Evolutionary conservation across 92 coral and sea anemone species (phyloP), one percentile per base, ranked within the genome.

Genomic region (Actinostola sp.): DNA sequence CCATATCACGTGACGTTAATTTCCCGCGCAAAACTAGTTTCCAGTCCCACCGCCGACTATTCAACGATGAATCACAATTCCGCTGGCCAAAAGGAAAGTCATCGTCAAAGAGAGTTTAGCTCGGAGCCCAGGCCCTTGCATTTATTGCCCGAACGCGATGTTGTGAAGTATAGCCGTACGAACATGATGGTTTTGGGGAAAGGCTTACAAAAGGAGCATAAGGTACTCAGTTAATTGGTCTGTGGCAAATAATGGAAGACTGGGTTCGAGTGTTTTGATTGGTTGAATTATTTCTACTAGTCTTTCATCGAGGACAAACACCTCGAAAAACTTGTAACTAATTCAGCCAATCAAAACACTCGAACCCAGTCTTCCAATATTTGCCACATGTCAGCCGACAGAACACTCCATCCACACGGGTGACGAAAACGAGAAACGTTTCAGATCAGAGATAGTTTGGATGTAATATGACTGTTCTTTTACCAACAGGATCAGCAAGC

Each of bases 401-500:
- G n/a, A n/a, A n/a, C n/a, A n/a, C n/a, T n/a, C n/a, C n/a, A n/a
- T n/a, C n/a, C n/a, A n/a, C n/a, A n/a, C n/a, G n/a, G n/a, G n/a
- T n/a, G n/a, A n/a, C n/a, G n/a, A n/a, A n/a, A n/a, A n/a, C n/a
- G n/a, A n/a, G n/a, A n/a, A n/a, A n/a, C n/a, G n/a, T n/a, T n/a
- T n/a, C n/a, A n/a, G n/a, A n/a, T n/a, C n/a, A n/a, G n/a, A n/a
- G n/a, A n/a, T n/a, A n/a, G n/a, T n/a, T n/a, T n/a, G n/a, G n/a
- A n/a, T n/a, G n/a, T n/a, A n/a, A n/a, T n/a, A 23, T 2, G 29
- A 17, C 19, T n/a, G 7, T 34, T 42, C 15, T 10, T 28, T 36
- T 75, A 17, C 51, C 31, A 60, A 34, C 51, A 76, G 86, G 82
- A 78, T 27, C 85, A 79, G 33, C 76, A 78, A 7, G 89, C 83